phyloP scores from a whole-genome alignment of 2,113 vertebrate species.

The Poeciliopsis turrubarensis region DNA sequence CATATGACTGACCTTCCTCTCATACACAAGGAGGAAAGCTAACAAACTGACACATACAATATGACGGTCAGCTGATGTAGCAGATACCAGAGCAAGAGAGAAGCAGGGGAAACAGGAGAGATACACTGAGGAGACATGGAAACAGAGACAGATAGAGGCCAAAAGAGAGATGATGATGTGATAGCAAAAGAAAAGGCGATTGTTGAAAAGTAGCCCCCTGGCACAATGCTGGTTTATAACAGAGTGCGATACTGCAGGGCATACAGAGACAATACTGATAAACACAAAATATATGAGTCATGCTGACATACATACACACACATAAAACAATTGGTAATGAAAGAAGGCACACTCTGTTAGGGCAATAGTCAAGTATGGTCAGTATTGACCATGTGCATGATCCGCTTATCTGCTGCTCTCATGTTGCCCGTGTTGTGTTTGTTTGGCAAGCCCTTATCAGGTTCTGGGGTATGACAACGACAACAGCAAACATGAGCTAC shows the following conservation, averaged over 20 bases:
- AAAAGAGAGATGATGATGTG: conserved; percentile 54
- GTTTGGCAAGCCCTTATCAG: conserved; percentile 77
- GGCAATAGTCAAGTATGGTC: conserved; percentile 66
- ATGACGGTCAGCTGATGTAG: conserved; percentile 73
- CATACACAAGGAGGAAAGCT: conserved; percentile 42
- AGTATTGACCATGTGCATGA: conserved; percentile 56
- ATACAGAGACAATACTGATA: conserved; percentile 43
- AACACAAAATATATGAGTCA: conserved; percentile 25
- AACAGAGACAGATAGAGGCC: conserved; percentile 39
- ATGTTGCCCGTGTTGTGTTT: conserved; percentile 73
- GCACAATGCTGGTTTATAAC: conserved; percentile 63
- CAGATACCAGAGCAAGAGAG: conserved; percentile 40
- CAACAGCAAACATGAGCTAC: conserved; percentile 68
- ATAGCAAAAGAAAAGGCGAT: conserved; percentile 63
- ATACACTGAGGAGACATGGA: conserved; percentile 44
- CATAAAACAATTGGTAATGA: conserved; percentile 39
- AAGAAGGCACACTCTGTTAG: conserved; percentile 45
- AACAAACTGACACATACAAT: conserved; percentile 56
- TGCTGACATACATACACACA: conserved; percentile 16
- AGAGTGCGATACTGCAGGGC: conserved; percentile 43
- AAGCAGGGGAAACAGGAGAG: conserved; percentile 8
- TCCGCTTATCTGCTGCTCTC: conserved; percentile 74
- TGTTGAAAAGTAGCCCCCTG: conserved; percentile 58
- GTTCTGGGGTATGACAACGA: conserved; percentile 63
- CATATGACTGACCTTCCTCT: conserved; percentile 49